Percentiles rank a stretch among this genome's conserved stretches.
phyloP scores from a whole-genome alignment of 2,797 vertebrate genomes.

The Prunella strophiata region DNA sequence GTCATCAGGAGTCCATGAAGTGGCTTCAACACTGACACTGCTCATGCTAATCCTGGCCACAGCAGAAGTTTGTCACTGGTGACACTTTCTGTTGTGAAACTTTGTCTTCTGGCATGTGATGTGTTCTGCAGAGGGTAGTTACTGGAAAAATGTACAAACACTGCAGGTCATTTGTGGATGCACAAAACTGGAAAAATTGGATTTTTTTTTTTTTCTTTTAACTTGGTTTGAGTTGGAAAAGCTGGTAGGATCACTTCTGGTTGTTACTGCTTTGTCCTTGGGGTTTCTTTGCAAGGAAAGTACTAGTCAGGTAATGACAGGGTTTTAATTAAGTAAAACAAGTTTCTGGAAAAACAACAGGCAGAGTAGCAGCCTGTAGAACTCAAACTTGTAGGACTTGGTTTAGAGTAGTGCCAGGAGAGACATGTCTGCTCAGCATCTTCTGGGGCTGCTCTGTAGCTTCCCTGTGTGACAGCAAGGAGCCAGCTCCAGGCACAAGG shows the following conservation, averaged over 20 bases:
- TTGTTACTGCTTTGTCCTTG: background rate
- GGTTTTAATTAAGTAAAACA: background rate
- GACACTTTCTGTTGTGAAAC: background rate
- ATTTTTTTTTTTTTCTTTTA: background rate
- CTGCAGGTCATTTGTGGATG: background rate
- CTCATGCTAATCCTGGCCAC: background rate
- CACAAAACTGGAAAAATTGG: background rate
- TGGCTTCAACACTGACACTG: fast-evolving
- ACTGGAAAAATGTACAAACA: background rate
- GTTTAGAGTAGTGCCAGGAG: background rate
- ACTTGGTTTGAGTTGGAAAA: background rate
- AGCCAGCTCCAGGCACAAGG: background rate
- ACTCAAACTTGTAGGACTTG: background rate
- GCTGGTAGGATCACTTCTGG: background rate
- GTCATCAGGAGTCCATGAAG: background rate
- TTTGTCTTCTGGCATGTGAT: background rate
- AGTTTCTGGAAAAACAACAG: background rate
- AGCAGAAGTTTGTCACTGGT: background rate
- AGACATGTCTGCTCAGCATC: background rate
- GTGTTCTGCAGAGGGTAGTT: background rate
- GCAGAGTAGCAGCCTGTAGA: background rate
- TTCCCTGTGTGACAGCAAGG: background rate
- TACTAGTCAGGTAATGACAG: background rate
- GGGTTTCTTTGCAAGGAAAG: background rate
- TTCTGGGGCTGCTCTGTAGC: background rate